Base-by-base conservation (phyloP, 2,797 vertebrate species). In the Sebastolobus altivelis region DNA sequence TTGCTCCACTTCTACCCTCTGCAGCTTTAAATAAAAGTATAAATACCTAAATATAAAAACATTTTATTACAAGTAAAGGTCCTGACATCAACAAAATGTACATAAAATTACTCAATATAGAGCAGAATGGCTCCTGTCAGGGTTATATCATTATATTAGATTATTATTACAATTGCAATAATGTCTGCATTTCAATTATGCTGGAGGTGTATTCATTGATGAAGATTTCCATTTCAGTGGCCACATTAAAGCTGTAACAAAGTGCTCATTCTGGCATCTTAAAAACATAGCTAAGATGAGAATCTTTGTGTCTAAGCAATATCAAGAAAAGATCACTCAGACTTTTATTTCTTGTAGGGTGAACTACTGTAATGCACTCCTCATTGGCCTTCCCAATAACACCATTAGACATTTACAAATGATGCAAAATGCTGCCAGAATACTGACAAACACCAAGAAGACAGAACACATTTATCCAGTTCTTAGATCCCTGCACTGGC, bases 301-400 rank as follows among this genome's bases (percentile, higher is more conserved):
- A 43, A 43, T 43, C 40, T 43, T 16, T 43, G 14, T 43, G 14
- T 43, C 6, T 13, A 43, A 43, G 40, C 14, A 43, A 40, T 4
- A 40, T 40, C 38, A 13, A 13, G 5, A 43, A 43, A 16, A 43
- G 40, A 43, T 43, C 14, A 1, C 14, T 43, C 40, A 43, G 14
- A 43, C 13, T 43, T 43, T 16, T 43, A 43, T 43, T 43, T 43
- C 40, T 43, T 43, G 40, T 16, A 43, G 40, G 40, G 14, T 40
- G 38, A 0, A 40, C 38, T 40, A 40, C 0, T 40, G 38, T 43
- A 43, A 43, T 43, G 40, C 14, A 16, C 40, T 43, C 40, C 40
- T 16, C 14, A 43, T 13, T 20, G 49, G 0, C 0, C 20, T 54
- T 8, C 49, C 0, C 0, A 54, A 54, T 54, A 54, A 22, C 8